Evolutionary conservation across 2,797 vertebrate species (phyloP), one percentile per base, ranked within the genome.

Genomic region (Ciconia nigra): DNA sequence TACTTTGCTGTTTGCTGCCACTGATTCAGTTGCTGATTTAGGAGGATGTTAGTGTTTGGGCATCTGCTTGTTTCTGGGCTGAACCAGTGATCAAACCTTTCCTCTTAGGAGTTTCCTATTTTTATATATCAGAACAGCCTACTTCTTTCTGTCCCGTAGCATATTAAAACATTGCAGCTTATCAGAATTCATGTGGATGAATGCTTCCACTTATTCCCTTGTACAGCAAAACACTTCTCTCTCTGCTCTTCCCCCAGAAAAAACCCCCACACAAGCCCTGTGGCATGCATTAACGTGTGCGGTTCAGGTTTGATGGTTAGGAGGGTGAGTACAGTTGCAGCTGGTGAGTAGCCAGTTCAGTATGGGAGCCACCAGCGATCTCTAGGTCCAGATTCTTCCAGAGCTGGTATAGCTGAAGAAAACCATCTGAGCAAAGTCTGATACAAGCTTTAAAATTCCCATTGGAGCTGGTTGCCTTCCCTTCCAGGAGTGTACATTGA

Each of bases 211-310:
- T 39, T 51, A 28, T 0, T 46, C 47, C 22, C 39, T 69, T 22
- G 18, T 37, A 14, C 17, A 44, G 44, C 44, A 73, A 47, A 83
- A 9, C 15, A 2, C 21, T 31, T 42, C 19, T 42, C 28, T 78
- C 46, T 22, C 24, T 21, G 11, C 35, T 39, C 4, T 41, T 52
- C 25, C 42, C 5, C 8, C 22, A 24, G 44, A 20, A 37, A 3
- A 28, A 65, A 67, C 3, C 29, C 15, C 7, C 15, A 5, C 4
- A 3, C 35, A 4, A n/a, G 21, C 24, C n/a, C 24, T 41, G n/a
- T 63, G 18, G 26, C 1, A 14, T 35, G 15, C 10, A 3, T 25
- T 33, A 8, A 11, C 2, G 3, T 6, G 15, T 31, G 42, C 10
- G 24, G 14, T 12, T 52, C 15, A 13, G 39, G 12, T 73, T 52